Conservation (phyloP, 2,113 vertebrate species). For the Nibea coibor region DNA sequence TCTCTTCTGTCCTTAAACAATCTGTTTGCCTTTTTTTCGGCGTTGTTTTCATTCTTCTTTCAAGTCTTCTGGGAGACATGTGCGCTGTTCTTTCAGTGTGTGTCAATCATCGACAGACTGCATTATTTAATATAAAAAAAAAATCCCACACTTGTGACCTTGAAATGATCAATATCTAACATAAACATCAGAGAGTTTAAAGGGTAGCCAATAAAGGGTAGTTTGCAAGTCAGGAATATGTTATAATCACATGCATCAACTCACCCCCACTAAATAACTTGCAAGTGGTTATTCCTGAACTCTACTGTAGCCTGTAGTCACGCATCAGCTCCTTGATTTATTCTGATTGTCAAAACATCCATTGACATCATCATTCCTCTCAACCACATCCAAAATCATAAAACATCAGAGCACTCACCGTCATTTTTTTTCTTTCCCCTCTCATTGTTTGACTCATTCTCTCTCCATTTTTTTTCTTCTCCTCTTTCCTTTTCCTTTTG, state of each 20-base stretch:
- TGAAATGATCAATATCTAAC: constrained; percentile 5
- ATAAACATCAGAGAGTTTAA: background rate
- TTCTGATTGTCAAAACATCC: constrained; percentile 77
- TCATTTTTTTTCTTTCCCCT: constrained; percentile 2
- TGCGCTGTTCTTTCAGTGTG: background rate
- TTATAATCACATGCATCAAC: constrained; percentile 44
- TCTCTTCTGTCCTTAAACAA: background rate
- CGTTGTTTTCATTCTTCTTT: background rate
- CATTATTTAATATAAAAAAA: constrained; percentile 1
- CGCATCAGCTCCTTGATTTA: constrained; percentile 64
- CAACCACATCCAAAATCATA: constrained; percentile 71
- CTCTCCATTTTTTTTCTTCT: background rate
- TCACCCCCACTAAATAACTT: constrained; percentile 6
- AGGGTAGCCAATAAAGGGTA: background rate
- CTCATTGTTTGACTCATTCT: constrained; percentile 25
- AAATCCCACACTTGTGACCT: background rate
- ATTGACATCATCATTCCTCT: constrained; percentile 66
- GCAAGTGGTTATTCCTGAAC: constrained; percentile 29
- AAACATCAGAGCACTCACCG: constrained; percentile 48
- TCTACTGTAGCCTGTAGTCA: constrained; percentile 50
- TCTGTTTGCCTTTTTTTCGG: background rate
- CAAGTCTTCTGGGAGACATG: background rate
- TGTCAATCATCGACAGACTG: background rate
- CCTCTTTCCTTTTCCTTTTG: background rate
- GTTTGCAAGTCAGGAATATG: constrained; percentile 42